These are phyloP conservation scores for Dasyurus viverrinus DNA, from an alignment of 2,113 vertebrate genomes.

Conservation along the genomic window DNA sequence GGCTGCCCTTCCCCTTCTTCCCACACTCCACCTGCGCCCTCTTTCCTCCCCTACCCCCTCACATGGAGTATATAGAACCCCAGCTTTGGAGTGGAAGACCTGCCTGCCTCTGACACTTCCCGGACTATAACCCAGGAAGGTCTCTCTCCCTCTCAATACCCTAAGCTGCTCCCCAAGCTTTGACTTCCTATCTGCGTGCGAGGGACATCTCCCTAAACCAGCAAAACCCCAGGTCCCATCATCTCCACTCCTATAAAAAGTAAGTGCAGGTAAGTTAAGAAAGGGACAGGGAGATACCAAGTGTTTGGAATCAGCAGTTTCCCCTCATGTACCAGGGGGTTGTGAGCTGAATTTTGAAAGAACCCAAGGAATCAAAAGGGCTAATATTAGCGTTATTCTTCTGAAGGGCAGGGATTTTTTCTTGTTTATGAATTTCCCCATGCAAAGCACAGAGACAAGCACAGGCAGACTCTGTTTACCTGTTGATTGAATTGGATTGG, in stretches of 20 bases:
- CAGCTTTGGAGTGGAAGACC: background rate
- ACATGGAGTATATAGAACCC: background rate
- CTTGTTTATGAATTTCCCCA: background rate
- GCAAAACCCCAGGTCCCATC: background rate
- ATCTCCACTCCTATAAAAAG: background rate
- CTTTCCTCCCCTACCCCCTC: no score
- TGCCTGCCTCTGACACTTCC: background rate
- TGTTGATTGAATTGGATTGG: no score
- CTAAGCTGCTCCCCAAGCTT: background rate
- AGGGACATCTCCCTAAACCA: background rate
- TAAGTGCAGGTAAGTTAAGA: background rate
- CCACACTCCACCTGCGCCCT: no score
- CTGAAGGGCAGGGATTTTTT: background rate
- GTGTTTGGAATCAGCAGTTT: background rate
- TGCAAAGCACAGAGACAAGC: background rate
- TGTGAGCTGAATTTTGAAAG: background rate
- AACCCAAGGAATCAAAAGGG: background rate
- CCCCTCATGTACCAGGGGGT: background rate
- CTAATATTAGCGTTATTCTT: background rate
- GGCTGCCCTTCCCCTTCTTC: no score
- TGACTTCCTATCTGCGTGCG: background rate
- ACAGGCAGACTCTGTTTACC: no score
- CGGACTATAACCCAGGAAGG: background rate
- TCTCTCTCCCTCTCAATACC: background rate
- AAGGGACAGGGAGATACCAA: background rate